phyloP scores from a whole-genome alignment of 2,113 vertebrate species.

The Ranitomeya imitator region DNA sequence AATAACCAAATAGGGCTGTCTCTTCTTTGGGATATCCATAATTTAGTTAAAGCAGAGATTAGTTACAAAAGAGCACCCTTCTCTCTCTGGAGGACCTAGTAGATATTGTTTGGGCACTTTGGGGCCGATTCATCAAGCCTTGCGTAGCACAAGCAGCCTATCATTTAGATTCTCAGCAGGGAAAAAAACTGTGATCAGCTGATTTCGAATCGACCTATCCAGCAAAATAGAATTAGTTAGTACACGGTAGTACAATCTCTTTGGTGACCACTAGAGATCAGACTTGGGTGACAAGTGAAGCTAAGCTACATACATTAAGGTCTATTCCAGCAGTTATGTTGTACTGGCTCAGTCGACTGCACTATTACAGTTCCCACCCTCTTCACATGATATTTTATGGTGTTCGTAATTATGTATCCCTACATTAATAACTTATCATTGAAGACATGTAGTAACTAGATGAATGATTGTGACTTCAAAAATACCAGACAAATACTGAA shows the following conservation, averaged over 20 bases:
- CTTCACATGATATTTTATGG: background rate
- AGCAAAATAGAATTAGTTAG: background rate
- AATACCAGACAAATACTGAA: constrained; percentile 18
- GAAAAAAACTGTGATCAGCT: too few species aligned
- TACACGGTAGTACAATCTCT: background rate
- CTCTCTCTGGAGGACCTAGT: too few species aligned
- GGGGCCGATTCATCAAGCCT: too few species aligned
- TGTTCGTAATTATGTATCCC: background rate
- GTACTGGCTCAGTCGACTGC: background rate
- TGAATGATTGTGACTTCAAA: background rate
- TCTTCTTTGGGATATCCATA: too few species aligned
- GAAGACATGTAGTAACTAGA: constrained; percentile 28
- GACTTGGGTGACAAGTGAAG: background rate
- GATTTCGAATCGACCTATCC: background rate
- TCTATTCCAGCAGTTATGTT: background rate
- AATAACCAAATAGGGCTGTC: too few species aligned
- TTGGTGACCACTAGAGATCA: constrained; percentile 7
- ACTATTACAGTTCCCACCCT: background rate
- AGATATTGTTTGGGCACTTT: too few species aligned
- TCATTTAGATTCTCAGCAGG: too few species aligned
- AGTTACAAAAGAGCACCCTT: too few species aligned
- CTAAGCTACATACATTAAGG: background rate
- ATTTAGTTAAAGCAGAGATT: too few species aligned
- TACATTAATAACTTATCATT: constrained; percentile 14
- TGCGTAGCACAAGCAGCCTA: too few species aligned